phyloP scores from a whole-genome alignment of 1,140 invertebrate genomes.

The Microplitis mediator region DNA sequence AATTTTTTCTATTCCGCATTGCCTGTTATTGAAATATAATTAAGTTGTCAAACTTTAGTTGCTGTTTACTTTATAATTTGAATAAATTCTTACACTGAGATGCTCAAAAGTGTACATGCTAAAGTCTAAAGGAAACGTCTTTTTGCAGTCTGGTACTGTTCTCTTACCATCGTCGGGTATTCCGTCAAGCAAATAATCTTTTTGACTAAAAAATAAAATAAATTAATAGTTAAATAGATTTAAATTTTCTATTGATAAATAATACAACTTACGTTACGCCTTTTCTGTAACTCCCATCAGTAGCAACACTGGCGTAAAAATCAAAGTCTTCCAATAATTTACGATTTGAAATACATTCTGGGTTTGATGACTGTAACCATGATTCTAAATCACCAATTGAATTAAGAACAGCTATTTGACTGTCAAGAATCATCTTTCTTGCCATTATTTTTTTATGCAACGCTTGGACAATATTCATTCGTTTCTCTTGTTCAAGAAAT shows the following conservation, averaged over 20 bases:
- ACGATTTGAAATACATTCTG: constrained; percentile 71
- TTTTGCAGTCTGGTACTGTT: constrained; percentile 71
- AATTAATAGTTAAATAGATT: too few species aligned
- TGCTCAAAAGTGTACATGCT: constrained; percentile 84
- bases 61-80: too few species aligned
- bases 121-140: constrained; percentile 70
- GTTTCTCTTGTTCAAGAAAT: constrained; percentile 81
- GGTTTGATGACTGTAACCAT: constrained; percentile 69
- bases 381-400: constrained; percentile 68
- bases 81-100: constrained; percentile 66
- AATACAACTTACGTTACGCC: constrained; percentile 48
- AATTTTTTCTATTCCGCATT: constrained; percentile 70
- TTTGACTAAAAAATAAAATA: constrained; percentile 38
- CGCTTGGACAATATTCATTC: constrained; percentile 68
- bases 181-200: constrained; percentile 47
- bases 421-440: constrained; percentile 71
- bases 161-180: constrained; percentile 39
- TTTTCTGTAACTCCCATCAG: constrained; percentile 61
- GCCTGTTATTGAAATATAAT: constrained; percentile 54
- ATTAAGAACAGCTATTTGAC: constrained; percentile 68
- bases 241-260: too few species aligned
- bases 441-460: constrained; percentile 71
- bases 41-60: background rate
- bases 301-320: constrained; percentile 70
- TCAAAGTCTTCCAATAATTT: constrained; percentile 70